Evolutionary conservation across 2,113 vertebrate genomes (phyloP).

Genomic region (Saccopteryx leptura): DNA sequence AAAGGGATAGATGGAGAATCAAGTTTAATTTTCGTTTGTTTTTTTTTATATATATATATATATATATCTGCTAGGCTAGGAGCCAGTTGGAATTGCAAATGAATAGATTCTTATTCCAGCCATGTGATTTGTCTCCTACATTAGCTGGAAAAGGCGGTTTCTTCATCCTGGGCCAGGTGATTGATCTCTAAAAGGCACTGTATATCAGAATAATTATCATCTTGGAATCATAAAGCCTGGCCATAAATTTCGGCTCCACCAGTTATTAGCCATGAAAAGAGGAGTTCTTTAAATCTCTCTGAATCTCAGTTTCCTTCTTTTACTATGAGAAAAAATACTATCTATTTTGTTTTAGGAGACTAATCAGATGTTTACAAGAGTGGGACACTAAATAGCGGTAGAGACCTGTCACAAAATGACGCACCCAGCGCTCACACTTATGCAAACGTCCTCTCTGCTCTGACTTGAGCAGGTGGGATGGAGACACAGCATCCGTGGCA

Average conservation of each 20-base stretch:
- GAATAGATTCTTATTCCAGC: no score
- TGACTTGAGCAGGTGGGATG: fast-evolving
- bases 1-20: not conserved
- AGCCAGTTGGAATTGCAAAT: not conserved
- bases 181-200: not conserved
- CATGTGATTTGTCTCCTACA: no score
- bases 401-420: fast-evolving
- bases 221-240: not conserved
- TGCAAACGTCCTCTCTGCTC: not conserved
- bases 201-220: not conserved
- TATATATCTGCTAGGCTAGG: not conserved
- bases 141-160: not conserved
- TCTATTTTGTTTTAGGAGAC: not conserved
- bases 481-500: fast-evolving
- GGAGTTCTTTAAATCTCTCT: not conserved
- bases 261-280: not conserved
- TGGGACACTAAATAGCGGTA: fast-evolving
- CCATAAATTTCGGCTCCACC: not conserved
- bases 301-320: not conserved
- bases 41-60: no score
- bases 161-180: not conserved
- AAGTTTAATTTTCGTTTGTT: not conserved
- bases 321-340: not conserved
- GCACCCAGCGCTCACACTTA: not conserved
- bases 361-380: not conserved